Evolutionary conservation across 2,888 invertebrate genomes (phyloP).

Genomic region (Amiota communis): DNA sequence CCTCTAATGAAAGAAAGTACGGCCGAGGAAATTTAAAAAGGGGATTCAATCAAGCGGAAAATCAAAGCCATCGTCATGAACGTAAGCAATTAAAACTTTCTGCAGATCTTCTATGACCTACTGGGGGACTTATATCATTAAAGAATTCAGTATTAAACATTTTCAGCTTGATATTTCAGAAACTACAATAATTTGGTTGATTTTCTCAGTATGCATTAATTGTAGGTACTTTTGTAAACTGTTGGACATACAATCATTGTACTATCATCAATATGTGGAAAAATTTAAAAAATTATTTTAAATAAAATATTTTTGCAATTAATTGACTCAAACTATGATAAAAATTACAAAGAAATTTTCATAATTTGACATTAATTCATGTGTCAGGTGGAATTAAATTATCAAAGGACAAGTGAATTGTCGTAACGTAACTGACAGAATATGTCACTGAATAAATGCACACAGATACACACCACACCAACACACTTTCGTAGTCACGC

Average conservation of each 20-base stretch:
- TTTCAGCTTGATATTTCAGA: too few relatives aligned
- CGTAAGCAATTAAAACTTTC: too few relatives aligned
- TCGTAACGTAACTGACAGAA: conserved; percentile 50
- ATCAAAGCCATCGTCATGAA: too few relatives aligned
- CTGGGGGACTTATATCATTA: too few relatives aligned
- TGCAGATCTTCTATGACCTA: too few relatives aligned
- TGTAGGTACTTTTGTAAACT: neutral
- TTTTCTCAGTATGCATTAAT: neutral
- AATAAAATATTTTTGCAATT: neutral
- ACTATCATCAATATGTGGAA: too few relatives aligned
- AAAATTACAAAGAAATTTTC: neutral
- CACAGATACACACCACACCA: conserved; percentile 33
- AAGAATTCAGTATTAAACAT: too few relatives aligned
- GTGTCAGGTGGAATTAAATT: conserved; percentile 52
- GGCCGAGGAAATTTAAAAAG: too few relatives aligned
- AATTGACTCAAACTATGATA: neutral
- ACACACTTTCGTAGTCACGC: conserved; percentile 62
- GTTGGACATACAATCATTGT: too few relatives aligned
- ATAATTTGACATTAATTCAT: neutral
- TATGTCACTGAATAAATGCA: conserved; percentile 25
- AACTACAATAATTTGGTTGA: neutral
- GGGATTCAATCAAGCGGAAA: too few relatives aligned
- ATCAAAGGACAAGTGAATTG: conserved; percentile 62
- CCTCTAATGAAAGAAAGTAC: too few relatives aligned
- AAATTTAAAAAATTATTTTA: too few relatives aligned